Base-by-base conservation (phyloP, 2,797 vertebrate species). In the Sarcophilus harrisii region DNA sequence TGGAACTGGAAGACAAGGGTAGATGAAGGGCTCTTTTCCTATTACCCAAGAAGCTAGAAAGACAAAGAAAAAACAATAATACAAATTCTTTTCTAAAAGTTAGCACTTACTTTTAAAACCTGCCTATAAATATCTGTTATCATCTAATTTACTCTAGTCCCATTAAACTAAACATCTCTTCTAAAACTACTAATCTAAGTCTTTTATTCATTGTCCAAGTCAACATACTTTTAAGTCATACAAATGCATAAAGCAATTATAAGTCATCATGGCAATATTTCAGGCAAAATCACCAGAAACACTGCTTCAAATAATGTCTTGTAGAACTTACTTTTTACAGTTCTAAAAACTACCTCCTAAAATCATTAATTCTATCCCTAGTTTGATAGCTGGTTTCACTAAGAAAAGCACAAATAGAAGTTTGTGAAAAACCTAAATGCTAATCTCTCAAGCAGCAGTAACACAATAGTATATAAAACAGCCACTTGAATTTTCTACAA, bases 21-120 rank as follows among this genome's bases (percentile, higher is more conserved):
- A 38, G 49, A 97, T 92, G 95, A 97, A 96, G 87, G 92, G 66
- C 57, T 97, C 95, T 96, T 96, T 97, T 97, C 93, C 96, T 97
- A 96, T 49, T 94, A 90, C 89, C 57, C 95, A 98, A 95, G 90
- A 57, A 90, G 94, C 97, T 98, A 97, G 93, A 91, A 90, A 92
- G 92, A 59, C 58, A 16, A 66, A 96, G 93, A 92, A 57, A 94
- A 98, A 66, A 96, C 97, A 98, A 95, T 97, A 94, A 98, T 89
- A 96, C 94, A 97, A 96, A 97, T 96, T 97, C 95, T 95, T 89
- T 96, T 90, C 95, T 93, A 96, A 92, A 9, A 96, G 38, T 54
- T 57, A 96, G 93, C 38, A 97, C 32, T 95, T 96, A 96, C 93
- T 95, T 89, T 94, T 55, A 95, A 93, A 95, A 96, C 54, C 16